A percentile compares a stretch with the other conserved stretches of the same genome.
Conservation (phyloP, 2,888 invertebrate genomes). For the Eupithecia subumbrata region DNA sequence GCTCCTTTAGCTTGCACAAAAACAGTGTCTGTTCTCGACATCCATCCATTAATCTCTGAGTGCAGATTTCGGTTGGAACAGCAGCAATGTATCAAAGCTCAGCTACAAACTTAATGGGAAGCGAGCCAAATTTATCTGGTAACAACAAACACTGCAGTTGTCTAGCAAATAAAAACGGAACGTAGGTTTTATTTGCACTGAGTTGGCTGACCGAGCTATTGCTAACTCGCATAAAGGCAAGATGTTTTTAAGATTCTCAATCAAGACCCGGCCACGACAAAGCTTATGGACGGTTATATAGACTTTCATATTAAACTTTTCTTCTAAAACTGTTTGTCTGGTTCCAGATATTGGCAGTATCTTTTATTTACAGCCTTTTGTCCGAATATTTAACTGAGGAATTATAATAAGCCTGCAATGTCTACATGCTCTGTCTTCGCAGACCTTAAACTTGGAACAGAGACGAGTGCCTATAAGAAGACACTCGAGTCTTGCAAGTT, state of each 20-base stretch:
- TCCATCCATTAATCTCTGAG: constrained; percentile 34
- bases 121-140: constrained; percentile 44
- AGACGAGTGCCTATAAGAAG: not conserved
- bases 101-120: constrained; percentile 45
- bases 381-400: not conserved
- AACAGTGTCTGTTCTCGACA: constrained; percentile 21
- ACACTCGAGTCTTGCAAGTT: not conserved
- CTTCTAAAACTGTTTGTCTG: constrained; percentile 30
- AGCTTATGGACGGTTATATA: not conserved
- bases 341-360: not conserved
- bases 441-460: not conserved
- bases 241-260: not conserved
- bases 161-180: constrained; percentile 34
- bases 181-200: not conserved
- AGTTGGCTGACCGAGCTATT: constrained; percentile 23
- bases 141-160: constrained; percentile 41
- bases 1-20: constrained; percentile 5
- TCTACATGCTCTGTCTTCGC: not conserved
- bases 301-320: constrained; percentile 13
- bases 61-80: constrained; percentile 39
- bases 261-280: not conserved
- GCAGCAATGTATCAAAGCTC: constrained; percentile 41
- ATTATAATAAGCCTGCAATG: not conserved
- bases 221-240: not conserved
- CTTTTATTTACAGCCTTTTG: not conserved